Evolutionary conservation across 2,888 invertebrate genomes (phyloP).

Genomic region (Nephrocerus scutellatus): DNA sequence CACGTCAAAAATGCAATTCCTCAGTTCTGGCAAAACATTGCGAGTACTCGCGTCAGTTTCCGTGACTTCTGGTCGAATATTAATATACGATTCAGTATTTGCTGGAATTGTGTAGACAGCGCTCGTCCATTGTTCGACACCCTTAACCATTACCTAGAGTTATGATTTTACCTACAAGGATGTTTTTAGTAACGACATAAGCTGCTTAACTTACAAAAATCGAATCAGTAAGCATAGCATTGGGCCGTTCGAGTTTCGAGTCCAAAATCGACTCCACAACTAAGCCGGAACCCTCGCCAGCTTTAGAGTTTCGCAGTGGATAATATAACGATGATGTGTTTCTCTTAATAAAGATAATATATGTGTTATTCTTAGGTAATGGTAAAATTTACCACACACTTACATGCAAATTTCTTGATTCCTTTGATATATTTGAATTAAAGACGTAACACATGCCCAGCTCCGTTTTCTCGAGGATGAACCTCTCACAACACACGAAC

Average conservation of each 20-base stretch:
- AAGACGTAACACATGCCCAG: constrained; percentile 49
- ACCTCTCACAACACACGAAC: constrained; percentile 47
- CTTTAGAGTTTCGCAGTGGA: constrained; percentile 34
- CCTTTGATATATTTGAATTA: constrained; percentile 40
- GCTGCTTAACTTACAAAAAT: constrained; percentile 27
- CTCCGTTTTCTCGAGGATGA: constrained; percentile 47
- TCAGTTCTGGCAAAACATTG: constrained; percentile 26
- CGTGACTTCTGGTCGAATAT: constrained; percentile 37
- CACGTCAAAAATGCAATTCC: constrained; percentile 37
- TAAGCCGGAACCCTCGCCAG: constrained; percentile 34
- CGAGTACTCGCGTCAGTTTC: constrained; percentile 32
- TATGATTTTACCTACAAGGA: no score
- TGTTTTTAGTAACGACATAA: no score
- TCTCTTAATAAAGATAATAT: constrained; percentile 1
- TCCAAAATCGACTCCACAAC: constrained; percentile 27
- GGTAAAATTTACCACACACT: neutral
- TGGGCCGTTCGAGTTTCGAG: constrained; percentile 23
- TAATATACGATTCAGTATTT: constrained; percentile 35
- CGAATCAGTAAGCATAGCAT: constrained; percentile 23
- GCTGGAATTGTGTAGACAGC: constrained; percentile 32
- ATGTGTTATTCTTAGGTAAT: neutral
- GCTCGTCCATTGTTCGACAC: constrained; percentile 28
- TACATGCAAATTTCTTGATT: constrained; percentile 22
- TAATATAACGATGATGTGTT: no score
- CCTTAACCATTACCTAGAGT: constrained; percentile 37